Percentiles rank a stretch among this genome's conserved stretches.
Evolutionary conservation across 2,113 vertebrate species (phyloP).

Genomic region (Lichenostomus cassidix): DNA sequence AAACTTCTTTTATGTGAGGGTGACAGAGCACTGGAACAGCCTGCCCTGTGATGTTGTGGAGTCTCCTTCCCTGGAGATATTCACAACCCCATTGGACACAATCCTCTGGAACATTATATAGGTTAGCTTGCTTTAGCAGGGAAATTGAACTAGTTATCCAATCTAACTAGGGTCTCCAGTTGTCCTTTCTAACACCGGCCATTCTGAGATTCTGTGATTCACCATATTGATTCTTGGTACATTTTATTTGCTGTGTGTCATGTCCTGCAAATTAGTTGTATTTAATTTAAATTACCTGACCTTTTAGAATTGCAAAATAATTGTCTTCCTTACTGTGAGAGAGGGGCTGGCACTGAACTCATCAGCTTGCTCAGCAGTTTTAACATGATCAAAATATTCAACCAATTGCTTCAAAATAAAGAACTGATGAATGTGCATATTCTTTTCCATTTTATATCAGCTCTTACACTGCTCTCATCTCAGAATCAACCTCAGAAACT

Average conservation of each 20-base stretch:
- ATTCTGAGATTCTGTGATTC: background rate
- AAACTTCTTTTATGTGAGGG: background rate
- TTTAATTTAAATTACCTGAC: conserved; percentile 61
- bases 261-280: conserved; percentile 32
- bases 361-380: conserved; percentile 22
- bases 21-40: background rate
- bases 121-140: background rate
- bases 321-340: conserved; percentile 12
- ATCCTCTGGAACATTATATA: background rate
- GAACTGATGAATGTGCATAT: background rate
- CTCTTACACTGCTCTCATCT: background rate
- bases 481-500: background rate
- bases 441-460: background rate
- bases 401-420: conserved; percentile 15
- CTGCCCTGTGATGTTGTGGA: rapidly evolving
- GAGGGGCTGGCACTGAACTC: background rate
- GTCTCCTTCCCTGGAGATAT: background rate
- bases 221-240: background rate
- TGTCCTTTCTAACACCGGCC: background rate
- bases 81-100: background rate
- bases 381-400: background rate
- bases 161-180: background rate
- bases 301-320: conserved; percentile 54
- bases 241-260: conserved; percentile 37
- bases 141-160: background rate